Evolutionary conservation across 2,888 invertebrate genomes (phyloP), one percentile per base, ranked within the genome.

Genomic region (Lithophane semibrunnea): DNA sequence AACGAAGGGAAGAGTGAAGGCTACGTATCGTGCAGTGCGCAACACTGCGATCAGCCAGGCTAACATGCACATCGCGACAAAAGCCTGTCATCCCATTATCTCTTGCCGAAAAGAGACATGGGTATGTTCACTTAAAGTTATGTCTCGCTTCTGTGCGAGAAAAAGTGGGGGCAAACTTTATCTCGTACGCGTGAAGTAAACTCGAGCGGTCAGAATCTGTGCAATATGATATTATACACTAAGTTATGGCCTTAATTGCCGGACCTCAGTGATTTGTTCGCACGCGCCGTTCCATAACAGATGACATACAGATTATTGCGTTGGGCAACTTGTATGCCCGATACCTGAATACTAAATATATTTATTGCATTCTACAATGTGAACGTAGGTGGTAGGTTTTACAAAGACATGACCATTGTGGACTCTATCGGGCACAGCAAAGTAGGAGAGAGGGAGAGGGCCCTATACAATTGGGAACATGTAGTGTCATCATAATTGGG

Each of bases 171-270:
- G 47, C 44, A 42, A 21, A 44, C 5, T 44, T 52, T 64, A 47
- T n/a, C 21, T 7, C 16, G 16, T 5, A 2, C 8, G 4, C 3
- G n/a, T n/a, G 12, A 78, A 87, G 84, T 88, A 82, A 91, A 90
- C 75, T 80, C 83, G 86, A 81, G 86, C 88, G 85, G 85, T 83
- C 75, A 86, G 44, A 44, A 49, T 72, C 89, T 88, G 87, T 91
- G 91, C 90, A 90, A 90, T 91, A 90, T 91, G 88, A 90, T 91
- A 84, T 54, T 74, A 49, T 72, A 84, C 80, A 85, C 79, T 80
- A 83, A 88, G 79, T 88, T 90, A 86, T 88, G 91, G 86, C 90
- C 92, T 92, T 92, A 92, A 92, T 92, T 90, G 88, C 85, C 69
- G 77, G 81, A 89, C 83, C 37, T 76, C 81, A 87, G 84, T 88